These are phyloP conservation scores for Natrix natrix DNA, from an alignment of 2,797 vertebrate genomes.

Conservation along the genomic window DNA sequence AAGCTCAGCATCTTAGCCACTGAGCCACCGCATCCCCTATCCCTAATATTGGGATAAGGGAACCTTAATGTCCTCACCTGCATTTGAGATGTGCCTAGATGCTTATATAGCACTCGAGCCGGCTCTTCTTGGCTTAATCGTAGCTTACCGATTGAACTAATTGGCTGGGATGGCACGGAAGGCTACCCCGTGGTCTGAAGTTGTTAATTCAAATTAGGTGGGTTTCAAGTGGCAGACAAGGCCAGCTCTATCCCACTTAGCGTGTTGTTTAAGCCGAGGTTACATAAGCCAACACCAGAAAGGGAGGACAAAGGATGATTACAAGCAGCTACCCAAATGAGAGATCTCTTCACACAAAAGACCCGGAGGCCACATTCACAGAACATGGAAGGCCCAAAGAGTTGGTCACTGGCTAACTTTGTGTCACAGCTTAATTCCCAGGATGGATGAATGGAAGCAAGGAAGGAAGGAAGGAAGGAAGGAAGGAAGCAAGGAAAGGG, in stretches of 20 bases:
- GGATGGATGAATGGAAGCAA: background rate
- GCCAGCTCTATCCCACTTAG: background rate
- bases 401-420: background rate
- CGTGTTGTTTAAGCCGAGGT: background rate
- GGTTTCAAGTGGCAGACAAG: background rate
- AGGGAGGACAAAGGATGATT: background rate
- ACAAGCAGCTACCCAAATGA: background rate
- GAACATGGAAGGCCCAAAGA: background rate
- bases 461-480: no score
- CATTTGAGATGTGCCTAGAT: background rate
- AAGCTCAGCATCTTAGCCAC: no score
- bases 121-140: background rate
- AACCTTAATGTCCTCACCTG: background rate
- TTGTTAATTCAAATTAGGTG: background rate
- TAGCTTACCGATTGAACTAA: background rate
- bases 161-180: background rate
- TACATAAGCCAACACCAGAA: no score
- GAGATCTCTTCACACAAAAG: background rate
- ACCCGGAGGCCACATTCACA: background rate
- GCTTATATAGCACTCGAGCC: rapidly evolving
- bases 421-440: background rate
- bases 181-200: background rate
- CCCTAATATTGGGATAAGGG: no score
- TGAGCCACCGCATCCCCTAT: no score
- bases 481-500: no score